phyloP scores from a whole-genome alignment of 2,113 vertebrate genomes.

The Siphamia tubifer region DNA sequence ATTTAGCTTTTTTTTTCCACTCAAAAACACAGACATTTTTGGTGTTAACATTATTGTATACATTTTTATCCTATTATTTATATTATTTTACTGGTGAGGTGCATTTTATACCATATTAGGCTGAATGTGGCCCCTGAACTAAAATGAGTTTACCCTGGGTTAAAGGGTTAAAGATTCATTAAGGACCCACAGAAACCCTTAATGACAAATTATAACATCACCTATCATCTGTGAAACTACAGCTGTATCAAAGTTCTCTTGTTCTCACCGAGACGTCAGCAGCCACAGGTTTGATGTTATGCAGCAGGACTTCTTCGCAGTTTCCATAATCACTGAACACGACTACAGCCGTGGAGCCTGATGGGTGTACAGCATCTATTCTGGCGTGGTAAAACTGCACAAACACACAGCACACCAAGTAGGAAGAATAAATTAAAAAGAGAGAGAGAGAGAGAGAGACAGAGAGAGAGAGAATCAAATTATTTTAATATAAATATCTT shows the following conservation, averaged over 20 bases:
- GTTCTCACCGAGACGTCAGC: conserved; percentile 88
- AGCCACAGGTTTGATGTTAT: conserved; percentile 91
- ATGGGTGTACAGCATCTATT: conserved; percentile 95
- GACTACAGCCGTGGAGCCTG: conserved; percentile 95
- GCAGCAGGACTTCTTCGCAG: conserved; percentile 97
- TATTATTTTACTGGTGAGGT: no score
- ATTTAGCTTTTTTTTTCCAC: no score
- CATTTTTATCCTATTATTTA: no score
- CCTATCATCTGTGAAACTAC: neutral
- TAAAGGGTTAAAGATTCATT: no score
- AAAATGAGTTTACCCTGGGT: no score
- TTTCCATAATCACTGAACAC: conserved; percentile 97
- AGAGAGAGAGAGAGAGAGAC: no score
- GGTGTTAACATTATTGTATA: no score
- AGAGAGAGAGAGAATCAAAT: neutral
- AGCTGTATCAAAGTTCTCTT: no score
- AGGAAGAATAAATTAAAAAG: neutral
- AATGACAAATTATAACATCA: neutral
- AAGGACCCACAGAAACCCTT: no score
- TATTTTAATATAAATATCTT: conserved; percentile 3
- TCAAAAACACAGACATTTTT: no score
- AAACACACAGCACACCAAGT: neutral
- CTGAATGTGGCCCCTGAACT: no score
- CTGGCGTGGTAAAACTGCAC: conserved; percentile 92
- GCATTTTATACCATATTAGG: no score